A percentile compares a stretch with the other conserved stretches of the same genome.
Evolutionary conservation across 92 coral and sea anemone genomes (phyloP).

Genomic region (Umimayanthus kanabou): DNA sequence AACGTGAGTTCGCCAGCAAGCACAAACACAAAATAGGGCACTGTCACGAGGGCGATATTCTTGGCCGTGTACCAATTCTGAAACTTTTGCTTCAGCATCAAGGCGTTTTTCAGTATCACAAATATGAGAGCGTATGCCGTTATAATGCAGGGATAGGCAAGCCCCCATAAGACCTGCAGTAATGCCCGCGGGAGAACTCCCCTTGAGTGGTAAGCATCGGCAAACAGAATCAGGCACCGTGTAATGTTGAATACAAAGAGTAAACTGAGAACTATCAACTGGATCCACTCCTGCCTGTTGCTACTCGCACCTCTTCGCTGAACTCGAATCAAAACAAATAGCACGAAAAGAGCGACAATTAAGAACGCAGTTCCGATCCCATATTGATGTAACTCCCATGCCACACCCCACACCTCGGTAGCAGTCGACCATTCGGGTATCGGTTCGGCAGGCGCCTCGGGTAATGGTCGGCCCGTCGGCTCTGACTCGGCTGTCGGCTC

Average conservation of each 20-base stretch:
- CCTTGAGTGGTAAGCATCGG: slow-evolving; percentile 71
- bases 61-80: slow-evolving; percentile 74
- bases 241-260: slow-evolving; percentile 55
- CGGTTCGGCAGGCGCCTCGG: slow-evolving; percentile 59
- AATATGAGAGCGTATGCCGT: slow-evolving; percentile 73
- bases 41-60: slow-evolving; percentile 67
- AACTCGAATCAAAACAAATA: slow-evolving; percentile 38
- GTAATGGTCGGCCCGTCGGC: slow-evolving; percentile 10
- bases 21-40: slow-evolving; percentile 73
- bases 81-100: slow-evolving; percentile 67
- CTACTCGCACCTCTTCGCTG: slow-evolving; percentile 13
- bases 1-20: slow-evolving; percentile 67
- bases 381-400: slow-evolving; percentile 75
- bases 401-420: slow-evolving; percentile 61
- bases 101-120: slow-evolving; percentile 75
- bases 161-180: slow-evolving; percentile 71
- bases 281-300: slow-evolving; percentile 58
- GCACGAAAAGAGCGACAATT: slow-evolving; percentile 47
- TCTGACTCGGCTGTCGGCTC: not conserved
- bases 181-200: slow-evolving; percentile 47
- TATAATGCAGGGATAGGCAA: slow-evolving; percentile 77
- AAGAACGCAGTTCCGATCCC: slow-evolving; percentile 64
- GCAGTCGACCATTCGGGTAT: slow-evolving; percentile 76
- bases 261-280: slow-evolving; percentile 55
- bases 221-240: slow-evolving; percentile 54